A percentile compares a stretch with the other conserved stretches of the same genome.
Evolutionary conservation across 2,113 vertebrate genomes (phyloP).

Genomic region (Cricetomys ansorgei): DNA sequence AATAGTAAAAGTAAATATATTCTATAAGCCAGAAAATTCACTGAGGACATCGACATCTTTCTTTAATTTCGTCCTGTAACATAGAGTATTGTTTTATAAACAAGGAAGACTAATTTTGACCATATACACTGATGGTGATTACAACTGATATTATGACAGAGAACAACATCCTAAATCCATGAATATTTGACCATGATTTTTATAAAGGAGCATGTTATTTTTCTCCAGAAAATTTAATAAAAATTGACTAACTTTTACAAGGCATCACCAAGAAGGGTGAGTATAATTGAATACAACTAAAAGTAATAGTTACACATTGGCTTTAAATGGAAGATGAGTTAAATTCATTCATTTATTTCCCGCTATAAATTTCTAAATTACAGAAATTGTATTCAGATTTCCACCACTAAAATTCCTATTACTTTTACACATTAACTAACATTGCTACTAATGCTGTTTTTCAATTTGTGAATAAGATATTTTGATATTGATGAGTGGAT

Average conservation of each 20-base stretch:
- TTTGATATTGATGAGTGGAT: conserved; percentile 68
- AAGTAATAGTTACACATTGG: not conserved
- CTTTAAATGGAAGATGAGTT: not conserved
- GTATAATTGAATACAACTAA: not conserved
- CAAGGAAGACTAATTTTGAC: not conserved
- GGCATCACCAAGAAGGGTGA: not conserved
- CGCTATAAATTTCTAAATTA: not conserved
- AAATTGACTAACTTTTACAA: not conserved
- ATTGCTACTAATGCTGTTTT: not conserved
- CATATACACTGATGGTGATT: not conserved
- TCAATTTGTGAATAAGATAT: not conserved
- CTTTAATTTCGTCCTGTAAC: not conserved
- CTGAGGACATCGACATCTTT: not conserved
- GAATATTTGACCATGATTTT: not conserved
- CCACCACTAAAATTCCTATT: not conserved
- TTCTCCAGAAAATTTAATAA: not conserved
- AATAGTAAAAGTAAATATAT: not conserved
- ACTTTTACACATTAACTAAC: not conserved
- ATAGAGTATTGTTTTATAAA: not conserved
- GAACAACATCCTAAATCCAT: not conserved
- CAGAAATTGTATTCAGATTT: not conserved
- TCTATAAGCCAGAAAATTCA: not conserved
- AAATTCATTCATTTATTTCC: not conserved
- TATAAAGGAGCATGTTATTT: not conserved
- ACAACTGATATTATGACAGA: not conserved